Percentiles rank a stretch among this genome's conserved stretches.
These are phyloP conservation scores for Halisarca cf. caerulea DNA, from an alignment of 37 sponge, comb jelly and placozoan species.

Conservation along the genomic window DNA sequence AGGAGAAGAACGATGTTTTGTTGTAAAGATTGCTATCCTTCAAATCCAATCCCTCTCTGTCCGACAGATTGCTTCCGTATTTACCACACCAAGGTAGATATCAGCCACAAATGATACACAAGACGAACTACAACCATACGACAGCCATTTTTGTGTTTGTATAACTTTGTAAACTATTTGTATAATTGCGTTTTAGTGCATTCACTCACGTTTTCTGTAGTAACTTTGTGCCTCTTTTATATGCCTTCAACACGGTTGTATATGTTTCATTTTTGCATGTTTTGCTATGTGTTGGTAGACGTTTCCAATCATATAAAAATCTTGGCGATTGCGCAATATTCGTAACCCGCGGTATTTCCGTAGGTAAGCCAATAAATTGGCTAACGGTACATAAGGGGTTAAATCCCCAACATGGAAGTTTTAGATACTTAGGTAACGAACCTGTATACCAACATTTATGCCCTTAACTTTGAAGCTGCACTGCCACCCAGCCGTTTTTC, in stretches of 20 bases:
- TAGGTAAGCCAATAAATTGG: slow-evolving; percentile 19
- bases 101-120: too few relatives aligned
- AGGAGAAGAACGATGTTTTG: too few relatives aligned
- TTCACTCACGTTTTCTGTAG: neutral
- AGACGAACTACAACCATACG: too few relatives aligned
- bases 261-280: neutral
- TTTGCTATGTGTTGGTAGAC: neutral
- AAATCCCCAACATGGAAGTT: too few relatives aligned
- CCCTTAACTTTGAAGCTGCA: too few relatives aligned
- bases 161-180: neutral
- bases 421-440: too few relatives aligned
- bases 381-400: slow-evolving; percentile 3
- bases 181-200: neutral
- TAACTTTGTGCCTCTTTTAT: neutral
- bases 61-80: too few relatives aligned
- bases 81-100: too few relatives aligned
- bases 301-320: neutral
- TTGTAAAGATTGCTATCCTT: too few relatives aligned
- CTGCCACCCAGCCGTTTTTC: too few relatives aligned
- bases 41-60: too few relatives aligned
- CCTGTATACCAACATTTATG: too few relatives aligned
- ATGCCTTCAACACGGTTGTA: neutral
- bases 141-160: neutral
- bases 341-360: neutral
- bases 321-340: neutral